Base-by-base conservation (phyloP, 2,888 invertebrate species). In the Octodonta nipae region DNA sequence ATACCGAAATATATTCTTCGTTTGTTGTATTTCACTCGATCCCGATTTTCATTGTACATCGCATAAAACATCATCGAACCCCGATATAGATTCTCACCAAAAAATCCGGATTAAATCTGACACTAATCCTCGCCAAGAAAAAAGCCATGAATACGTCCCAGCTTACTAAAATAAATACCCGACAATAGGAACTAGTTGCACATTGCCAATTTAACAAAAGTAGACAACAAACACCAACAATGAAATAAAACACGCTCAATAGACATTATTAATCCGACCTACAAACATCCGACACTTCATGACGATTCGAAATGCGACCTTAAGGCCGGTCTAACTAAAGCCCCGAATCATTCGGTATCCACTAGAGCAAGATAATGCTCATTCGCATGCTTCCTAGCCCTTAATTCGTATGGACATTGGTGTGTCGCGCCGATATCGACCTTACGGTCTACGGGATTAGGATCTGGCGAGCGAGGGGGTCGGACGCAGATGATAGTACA, bases 161-260 rank as follows among this genome's bases (percentile, higher is more conserved):
- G 51, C 60, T 55, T 58, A 57, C 60, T 60, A 60, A 61, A 60
- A 61, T 61, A 62, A 62, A 61, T 61, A 60, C 51, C 50, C 36
- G 45, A 62, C 60, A 62, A 62, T 50, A 44, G 54, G 42, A 14
- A 50, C 55, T 60, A 58, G 59, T 60, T 60, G 60, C 62, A 60
- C 58, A 58, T 60, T 59, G 60, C 60, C 51, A 52, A 52, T 49
- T 49, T 51, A 54, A 60, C 58, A 61, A 60, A 56, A 55, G 58
- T 54, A 56, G 57, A 60, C 61, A 61, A 60, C 60, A 61, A 61
- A 60, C 52, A 54, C 56, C 59, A 60, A 62, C 61, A 61, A 61
- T 60, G 58, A 58, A 61, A 59, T 60, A 59, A 60, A 58, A 58
- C 59, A 61, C 61, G 62, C 61, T 62, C 62, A 61, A 62, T 62